A percentile compares a stretch with the other conserved stretches of the same genome.
Evolutionary conservation across 1,140 invertebrate species (phyloP).

Genomic region (Amyelois transitella): DNA sequence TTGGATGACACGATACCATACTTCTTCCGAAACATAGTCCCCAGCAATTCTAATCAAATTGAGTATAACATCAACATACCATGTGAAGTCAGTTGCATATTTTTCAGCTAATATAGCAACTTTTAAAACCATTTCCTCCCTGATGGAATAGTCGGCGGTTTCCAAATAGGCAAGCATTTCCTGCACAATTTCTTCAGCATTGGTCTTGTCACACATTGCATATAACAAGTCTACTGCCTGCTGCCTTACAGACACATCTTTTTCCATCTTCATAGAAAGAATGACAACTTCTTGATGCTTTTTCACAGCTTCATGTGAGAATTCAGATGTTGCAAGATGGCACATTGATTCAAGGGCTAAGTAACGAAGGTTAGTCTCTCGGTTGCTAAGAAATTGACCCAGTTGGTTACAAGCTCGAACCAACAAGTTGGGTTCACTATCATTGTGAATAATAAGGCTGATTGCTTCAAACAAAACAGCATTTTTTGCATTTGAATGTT

Average conservation of each 20-base stretch:
- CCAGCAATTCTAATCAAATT: conserved; percentile 99
- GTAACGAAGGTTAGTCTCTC: conserved; percentile 99
- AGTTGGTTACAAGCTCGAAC: conserved; percentile 99
- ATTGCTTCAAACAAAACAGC: conserved; percentile 99
- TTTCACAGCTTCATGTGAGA: conserved; percentile 99
- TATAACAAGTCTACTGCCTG: conserved; percentile 99
- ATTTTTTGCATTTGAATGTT: conserved; percentile 99
- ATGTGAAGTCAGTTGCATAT: conserved; percentile 99
- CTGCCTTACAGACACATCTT: conserved; percentile 98
- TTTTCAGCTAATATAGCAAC: conserved; percentile 99
- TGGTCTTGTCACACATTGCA: conserved; percentile 99
- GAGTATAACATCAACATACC: conserved; percentile 99
- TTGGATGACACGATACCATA: conserved; percentile 99
- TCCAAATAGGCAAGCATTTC: conserved; percentile 99
- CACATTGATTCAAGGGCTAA: conserved; percentile 99
- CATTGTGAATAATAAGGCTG: conserved; percentile 99
- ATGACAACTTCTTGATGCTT: conserved; percentile 99
- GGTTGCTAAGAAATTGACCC: conserved; percentile 98
- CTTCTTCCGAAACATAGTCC: conserved; percentile 98
- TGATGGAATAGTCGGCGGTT: conserved; percentile 99
- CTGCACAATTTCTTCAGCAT: conserved; percentile 99
- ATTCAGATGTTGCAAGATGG: conserved; percentile 98
- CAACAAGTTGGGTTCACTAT: conserved; percentile 97
- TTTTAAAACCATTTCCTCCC: conserved; percentile 99
- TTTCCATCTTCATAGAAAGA: conserved; percentile 99